Evolutionary conservation across 2,797 vertebrate species (phyloP).

Genomic region (Diceros bicornis): DNA sequence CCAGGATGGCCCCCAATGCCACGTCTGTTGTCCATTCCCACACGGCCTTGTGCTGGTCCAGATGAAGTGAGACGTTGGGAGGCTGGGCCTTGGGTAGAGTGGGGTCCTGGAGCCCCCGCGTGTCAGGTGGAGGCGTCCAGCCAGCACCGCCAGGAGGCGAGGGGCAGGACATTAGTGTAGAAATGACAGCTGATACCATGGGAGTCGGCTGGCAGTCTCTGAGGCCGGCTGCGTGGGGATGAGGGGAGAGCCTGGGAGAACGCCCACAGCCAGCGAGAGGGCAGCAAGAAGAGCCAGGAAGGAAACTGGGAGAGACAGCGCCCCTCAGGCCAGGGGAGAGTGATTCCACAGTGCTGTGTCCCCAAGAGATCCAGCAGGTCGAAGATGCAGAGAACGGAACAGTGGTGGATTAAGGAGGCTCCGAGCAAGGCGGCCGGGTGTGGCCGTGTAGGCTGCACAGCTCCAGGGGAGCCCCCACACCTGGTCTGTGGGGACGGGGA

Average conservation of each 20-base stretch:
- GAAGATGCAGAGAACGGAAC: background rate
- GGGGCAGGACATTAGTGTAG: background rate
- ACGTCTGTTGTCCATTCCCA: background rate
- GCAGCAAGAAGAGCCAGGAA: background rate
- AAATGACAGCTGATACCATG: background rate
- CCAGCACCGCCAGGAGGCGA: background rate
- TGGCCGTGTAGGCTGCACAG: background rate
- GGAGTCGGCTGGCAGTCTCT: background rate
- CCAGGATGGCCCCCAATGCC: rapidly evolving
- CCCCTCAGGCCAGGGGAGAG: background rate
- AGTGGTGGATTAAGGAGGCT: background rate
- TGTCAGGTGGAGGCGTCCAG: background rate
- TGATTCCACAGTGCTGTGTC: background rate
- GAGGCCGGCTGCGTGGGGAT: background rate
- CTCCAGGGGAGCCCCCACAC: background rate
- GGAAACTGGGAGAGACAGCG: too few species aligned
- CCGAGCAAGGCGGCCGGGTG: rapidly evolving
- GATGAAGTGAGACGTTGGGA: background rate
- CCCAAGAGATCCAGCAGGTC: background rate
- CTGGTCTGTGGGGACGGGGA: background rate
- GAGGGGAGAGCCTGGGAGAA: background rate
- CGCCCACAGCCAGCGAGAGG: background rate
- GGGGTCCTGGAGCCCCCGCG: background rate
- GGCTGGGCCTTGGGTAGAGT: background rate
- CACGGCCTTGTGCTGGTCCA: background rate